A percentile compares a stretch with the other conserved stretches of the same genome.
Conservation (phyloP, 2,888 invertebrate genomes). For the Blera fallax region DNA sequence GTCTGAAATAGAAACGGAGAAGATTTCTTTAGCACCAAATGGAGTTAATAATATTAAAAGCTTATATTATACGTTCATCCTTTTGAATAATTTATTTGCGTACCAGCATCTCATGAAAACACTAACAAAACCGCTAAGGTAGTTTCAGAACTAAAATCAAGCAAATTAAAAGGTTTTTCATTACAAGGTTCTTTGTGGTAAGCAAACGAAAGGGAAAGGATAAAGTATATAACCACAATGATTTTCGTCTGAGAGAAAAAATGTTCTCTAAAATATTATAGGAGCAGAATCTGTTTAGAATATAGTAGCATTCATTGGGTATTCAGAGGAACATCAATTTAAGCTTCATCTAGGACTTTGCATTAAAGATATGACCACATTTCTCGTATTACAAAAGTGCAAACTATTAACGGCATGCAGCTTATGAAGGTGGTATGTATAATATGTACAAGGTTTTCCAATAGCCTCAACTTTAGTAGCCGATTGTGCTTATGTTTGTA, state of each 20-base stretch:
- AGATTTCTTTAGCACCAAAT: not conserved
- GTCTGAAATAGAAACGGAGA: slow-evolving; percentile 56
- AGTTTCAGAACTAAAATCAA: not conserved
- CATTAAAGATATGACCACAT: too few relatives aligned
- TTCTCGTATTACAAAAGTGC: too few relatives aligned
- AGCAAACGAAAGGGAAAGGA: not conserved
- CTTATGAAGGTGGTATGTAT: too few relatives aligned
- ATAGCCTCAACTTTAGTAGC: too few relatives aligned
- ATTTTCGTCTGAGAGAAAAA: not conserved
- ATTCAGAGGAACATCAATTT: too few relatives aligned
- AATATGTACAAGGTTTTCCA: too few relatives aligned
- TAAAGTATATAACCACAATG: not conserved
- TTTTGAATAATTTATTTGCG: not conserved
- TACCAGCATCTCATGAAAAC: not conserved
- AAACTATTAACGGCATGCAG: too few relatives aligned
- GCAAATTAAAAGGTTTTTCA: not conserved
- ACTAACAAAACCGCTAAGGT: not conserved
- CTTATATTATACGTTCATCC: too few relatives aligned
- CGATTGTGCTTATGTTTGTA: too few relatives aligned
- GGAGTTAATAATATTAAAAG: not conserved
- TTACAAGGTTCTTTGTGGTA: not conserved
- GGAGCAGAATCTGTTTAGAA: not conserved
- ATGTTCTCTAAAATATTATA: not conserved
- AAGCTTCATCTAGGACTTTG: too few relatives aligned
- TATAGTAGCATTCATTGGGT: too few relatives aligned